These are phyloP conservation scores for Labroides dimidiatus DNA, from an alignment of 2,797 vertebrate genomes.

Conservation along the genomic window DNA sequence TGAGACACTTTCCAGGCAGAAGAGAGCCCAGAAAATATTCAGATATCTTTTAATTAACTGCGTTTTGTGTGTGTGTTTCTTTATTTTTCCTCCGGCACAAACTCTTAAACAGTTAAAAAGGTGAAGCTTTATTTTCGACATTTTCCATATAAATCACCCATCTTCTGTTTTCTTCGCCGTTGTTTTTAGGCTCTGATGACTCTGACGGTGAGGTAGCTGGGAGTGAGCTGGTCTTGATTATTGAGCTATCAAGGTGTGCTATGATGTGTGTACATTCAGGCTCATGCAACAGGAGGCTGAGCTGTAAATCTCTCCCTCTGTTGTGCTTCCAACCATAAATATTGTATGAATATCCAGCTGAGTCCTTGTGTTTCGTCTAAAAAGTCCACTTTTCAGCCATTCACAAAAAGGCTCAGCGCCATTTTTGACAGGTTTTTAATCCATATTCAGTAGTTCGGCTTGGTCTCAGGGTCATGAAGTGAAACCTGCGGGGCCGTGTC, in stretches of 20 bases:
- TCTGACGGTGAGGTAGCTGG: slow-evolving; percentile 7
- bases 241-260: slow-evolving; percentile 54
- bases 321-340: slow-evolving; percentile 44
- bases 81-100: not conserved
- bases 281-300: slow-evolving; percentile 54
- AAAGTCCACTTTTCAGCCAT: slow-evolving; percentile 12
- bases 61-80: too few relatives aligned
- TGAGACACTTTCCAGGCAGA: slow-evolving; percentile 48
- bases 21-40: slow-evolving; percentile 16
- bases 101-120: slow-evolving; percentile 9
- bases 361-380: slow-evolving; percentile 3
- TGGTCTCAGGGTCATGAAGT: slow-evolving; percentile 38
- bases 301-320: slow-evolving; percentile 38
- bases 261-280: slow-evolving; percentile 47
- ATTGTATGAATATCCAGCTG: slow-evolving; percentile 10
- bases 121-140: slow-evolving; percentile 9
- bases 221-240: slow-evolving; percentile 45
- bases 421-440: slow-evolving; percentile 40
- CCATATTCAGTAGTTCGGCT: slow-evolving; percentile 42
- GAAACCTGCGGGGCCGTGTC: slow-evolving; percentile 26
- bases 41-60: slow-evolving; percentile 46
- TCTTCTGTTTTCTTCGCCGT: not conserved
- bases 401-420: slow-evolving; percentile 3
- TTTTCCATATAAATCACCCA: not conserved
- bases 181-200: not conserved